Evolutionary conservation across 2,888 invertebrate genomes (phyloP), one percentile per base, ranked within the genome.

Genomic region (Hetaerina titia): DNA sequence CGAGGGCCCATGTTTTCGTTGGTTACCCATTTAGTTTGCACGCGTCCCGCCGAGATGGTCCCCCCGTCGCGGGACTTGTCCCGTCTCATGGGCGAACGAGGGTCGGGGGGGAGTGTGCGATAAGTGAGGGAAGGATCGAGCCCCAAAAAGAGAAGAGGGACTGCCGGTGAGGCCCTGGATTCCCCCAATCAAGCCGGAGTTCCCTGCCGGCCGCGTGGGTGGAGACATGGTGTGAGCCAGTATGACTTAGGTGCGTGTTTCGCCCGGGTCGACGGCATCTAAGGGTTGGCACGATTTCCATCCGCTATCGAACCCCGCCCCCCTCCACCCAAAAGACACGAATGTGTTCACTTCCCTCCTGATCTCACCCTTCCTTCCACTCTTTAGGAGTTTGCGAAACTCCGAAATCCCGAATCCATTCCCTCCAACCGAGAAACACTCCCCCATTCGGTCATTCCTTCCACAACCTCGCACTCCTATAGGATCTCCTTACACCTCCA

Each of bases 41-140:
- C 81, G 81, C 81, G 31, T 81, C 81, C 81, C 81, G 81, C 15
- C 81, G 81, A 81, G 81, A 81, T 81, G 81, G 81, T 81, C 22
- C 81, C 31, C 81, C 81, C 11, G 81, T 81, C 81, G 81, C 31
- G 11, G 13, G 74, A 6, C 25, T 15, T 11, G 74, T 17, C 60
- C 60, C 19, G 9, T 81, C 81, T 31, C 31, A 31, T 22, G 25
- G 31, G 81, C 0, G 31, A 31, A 31, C 13, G 31, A 81, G 15
- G 31, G 11, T 22, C 9, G 31, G 11, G 31, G 81, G 11, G 15
- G 45, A 25, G 13, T 74, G 25, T 1, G 25, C 15, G 31, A 22
- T 31, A 31, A 31, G 31, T 11, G 60, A 17, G 17, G 69, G 5
- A 9, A 7, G 22, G 69, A 22, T 69, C 69, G 69, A 69, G 22